phyloP scores from a whole-genome alignment of 2,113 vertebrate species.

The Fulica atra region DNA sequence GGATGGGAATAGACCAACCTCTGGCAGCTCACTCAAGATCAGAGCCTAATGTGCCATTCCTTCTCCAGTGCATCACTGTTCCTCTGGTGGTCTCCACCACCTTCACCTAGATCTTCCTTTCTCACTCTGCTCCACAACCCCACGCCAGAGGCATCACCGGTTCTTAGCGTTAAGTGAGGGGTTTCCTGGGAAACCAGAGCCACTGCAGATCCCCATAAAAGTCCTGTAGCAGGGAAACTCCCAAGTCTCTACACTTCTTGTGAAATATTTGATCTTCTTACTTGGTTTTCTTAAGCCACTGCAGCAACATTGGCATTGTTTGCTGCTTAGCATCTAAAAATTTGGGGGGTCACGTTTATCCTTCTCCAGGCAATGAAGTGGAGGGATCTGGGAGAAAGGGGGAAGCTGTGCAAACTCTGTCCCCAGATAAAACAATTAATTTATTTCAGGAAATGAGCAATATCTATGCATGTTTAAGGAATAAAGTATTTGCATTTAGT shows the following conservation, averaged over 20 bases:
- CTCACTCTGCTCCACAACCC: background rate
- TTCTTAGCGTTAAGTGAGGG: background rate
- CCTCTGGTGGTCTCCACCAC: accelerated
- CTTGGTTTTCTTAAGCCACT: background rate
- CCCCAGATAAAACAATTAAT: background rate
- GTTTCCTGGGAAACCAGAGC: constrained; percentile 22
- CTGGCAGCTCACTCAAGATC: background rate
- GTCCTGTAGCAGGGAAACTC: background rate
- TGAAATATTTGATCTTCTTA: background rate
- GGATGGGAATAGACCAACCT: background rate
- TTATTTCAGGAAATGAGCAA: background rate
- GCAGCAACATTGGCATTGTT: background rate
- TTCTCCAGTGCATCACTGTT: accelerated
- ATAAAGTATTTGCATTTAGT: background rate
- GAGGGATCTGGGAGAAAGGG: background rate
- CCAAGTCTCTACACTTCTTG: background rate
- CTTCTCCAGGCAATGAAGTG: background rate
- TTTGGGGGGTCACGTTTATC: background rate
- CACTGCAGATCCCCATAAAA: background rate
- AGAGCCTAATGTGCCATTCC: background rate
- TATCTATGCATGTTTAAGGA: background rate
- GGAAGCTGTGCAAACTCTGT: background rate
- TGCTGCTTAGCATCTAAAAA: background rate
- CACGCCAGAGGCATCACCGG: background rate
- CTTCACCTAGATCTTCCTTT: background rate